Evolutionary conservation across 2,797 vertebrate genomes (phyloP), one percentile per base, ranked within the genome.

Genomic region (Mus spretus): DNA sequence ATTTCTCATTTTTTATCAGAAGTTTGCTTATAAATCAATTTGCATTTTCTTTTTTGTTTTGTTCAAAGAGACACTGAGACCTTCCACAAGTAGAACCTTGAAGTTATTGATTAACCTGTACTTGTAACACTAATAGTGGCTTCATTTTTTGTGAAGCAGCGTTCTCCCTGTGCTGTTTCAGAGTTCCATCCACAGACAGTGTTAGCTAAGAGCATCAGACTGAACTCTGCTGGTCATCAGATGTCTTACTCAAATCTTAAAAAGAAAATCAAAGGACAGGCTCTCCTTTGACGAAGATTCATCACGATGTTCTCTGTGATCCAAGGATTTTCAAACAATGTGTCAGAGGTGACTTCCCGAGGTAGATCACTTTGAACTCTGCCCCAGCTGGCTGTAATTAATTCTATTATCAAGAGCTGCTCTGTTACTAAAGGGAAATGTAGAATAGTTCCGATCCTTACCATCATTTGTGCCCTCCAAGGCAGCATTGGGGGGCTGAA

Each of bases 191-290:
- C n/a, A n/a, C n/a, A 78, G 83, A 24, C 17, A 37, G n/a, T 81
- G 40, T 44, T 79, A 79, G 84, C 44, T 44, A 59, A 63, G 37
- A 85, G 63, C 11, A 74, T 92, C 61, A 78, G 65, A 70, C 26
- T 15, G 65, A 96, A 47, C 17, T 65, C 88, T 81, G n/a, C 70
- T 95, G 79, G 91, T 95, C 96, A 95, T 94, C 95, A 78, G 86
- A 93, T 82, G 90, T 78, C 96, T 94, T 97, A 72, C 89, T 94
- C 95, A 80, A 97, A 98, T 89, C 96, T 96, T 95, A 57, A 47
- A 96, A 75, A 70, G 92, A 67, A 97, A 95, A 98, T 98, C 94
- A 98, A 98, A 98, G 67, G 91, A 93, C 91, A 93, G 95, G 65
- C 59, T 97, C 98, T 95, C 90, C 59, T 90, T 98, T 97, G 97